Evolutionary conservation across 2,888 invertebrate genomes (phyloP).

Genomic region (Meliscaeva auricollis): DNA sequence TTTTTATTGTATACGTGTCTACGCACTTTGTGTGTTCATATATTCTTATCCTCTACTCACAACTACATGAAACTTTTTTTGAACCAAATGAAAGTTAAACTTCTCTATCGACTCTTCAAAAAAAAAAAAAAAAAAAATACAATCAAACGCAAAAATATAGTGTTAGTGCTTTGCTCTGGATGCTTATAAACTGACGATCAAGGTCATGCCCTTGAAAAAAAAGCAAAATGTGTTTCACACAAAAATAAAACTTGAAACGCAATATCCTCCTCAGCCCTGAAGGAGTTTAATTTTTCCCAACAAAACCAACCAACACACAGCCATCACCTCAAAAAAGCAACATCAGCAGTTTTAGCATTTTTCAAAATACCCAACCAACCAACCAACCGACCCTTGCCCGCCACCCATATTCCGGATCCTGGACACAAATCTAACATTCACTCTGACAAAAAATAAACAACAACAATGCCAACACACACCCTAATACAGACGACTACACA

Average conservation of each 20-base stretch:
- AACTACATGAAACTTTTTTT: slow-evolving; percentile 12
- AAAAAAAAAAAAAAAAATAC: not conserved
- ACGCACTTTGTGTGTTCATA: not conserved
- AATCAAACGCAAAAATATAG: slow-evolving; percentile 37
- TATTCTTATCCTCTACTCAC: slow-evolving; percentile 7
- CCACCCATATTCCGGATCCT: not conserved
- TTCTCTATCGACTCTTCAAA: slow-evolving; percentile 9
- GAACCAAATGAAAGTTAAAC: slow-evolving; percentile 29
- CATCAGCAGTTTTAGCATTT: slow-evolving; percentile 17
- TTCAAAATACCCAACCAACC: not conserved
- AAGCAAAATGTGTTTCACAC: slow-evolving; percentile 43
- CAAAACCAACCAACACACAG: not conserved
- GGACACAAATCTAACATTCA: slow-evolving; percentile 18
- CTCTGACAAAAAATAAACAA: not conserved
- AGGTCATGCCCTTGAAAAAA: slow-evolving; percentile 74
- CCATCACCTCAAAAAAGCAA: not conserved
- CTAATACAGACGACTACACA: slow-evolving; percentile 31
- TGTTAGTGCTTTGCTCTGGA: slow-evolving; percentile 46
- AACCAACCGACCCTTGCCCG: not conserved
- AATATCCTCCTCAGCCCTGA: slow-evolving; percentile 52
- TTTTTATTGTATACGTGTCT: slow-evolving; percentile 3
- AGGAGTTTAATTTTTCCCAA: slow-evolving; percentile 12
- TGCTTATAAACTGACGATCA: slow-evolving; percentile 59
- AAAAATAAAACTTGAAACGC: slow-evolving; percentile 63
- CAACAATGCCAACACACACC: too few species aligned